Evolutionary conservation across 1,140 invertebrate genomes (phyloP), one percentile per base, ranked within the genome.

Genomic region (Kradibia gibbosae): DNA sequence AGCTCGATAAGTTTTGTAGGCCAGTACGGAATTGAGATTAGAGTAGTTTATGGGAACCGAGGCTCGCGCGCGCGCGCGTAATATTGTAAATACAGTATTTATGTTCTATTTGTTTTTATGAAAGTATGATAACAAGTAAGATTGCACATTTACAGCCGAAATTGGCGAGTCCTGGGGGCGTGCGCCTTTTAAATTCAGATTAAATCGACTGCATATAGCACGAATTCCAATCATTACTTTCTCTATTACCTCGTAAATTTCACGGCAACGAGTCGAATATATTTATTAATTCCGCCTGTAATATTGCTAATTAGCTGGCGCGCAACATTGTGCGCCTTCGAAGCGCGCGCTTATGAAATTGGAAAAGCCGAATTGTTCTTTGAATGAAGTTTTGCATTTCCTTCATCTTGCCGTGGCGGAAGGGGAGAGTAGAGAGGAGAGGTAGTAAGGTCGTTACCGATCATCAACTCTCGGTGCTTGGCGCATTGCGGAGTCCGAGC

Each of bases 401-500:
- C n/a, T n/a, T n/a, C n/a, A n/a, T n/a, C n/a, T n/a, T n/a, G n/a
- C n/a, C n/a, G n/a, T n/a, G n/a, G n/a, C n/a, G n/a, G n/a, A n/a
- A n/a, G n/a, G n/a, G 45, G 45, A 48, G 45, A 48, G 45, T 17
- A 17, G 17, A n/a, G n/a, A n/a, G n/a, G n/a, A n/a, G n/a, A n/a
- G n/a, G n/a, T n/a, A n/a, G n/a, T n/a, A n/a, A n/a, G n/a, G 17
- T 48, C 65, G 77, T 71, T 76, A 81, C 77, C 60, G 73, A 76
- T 81, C 71, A 71, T 71, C 20, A 53, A 81, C 80, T 81, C 71
- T 81, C 80, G 74, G 74, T 25, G 25, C 20, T 42, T 42, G 36
- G 34, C 62, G 71, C 65, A 71, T 77, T 81, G 72, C 71, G 39
- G 60, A 39, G 74, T 82, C 65, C 80, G 48, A 82, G 50, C 77